Evolutionary conservation across 2,113 vertebrate species (phyloP).

Genomic region (Thermophis baileyi): DNA sequence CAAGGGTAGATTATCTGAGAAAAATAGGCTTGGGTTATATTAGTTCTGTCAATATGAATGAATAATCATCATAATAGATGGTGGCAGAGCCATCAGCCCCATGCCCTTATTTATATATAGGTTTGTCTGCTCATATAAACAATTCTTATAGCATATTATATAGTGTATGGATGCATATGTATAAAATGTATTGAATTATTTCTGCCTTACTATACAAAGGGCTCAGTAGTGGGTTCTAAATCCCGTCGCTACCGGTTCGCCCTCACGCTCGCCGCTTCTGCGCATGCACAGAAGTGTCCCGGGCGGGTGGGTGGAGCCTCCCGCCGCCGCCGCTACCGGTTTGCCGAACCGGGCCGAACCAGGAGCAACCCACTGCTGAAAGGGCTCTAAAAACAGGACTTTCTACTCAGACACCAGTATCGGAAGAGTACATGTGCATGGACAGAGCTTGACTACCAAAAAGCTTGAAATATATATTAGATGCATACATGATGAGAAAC

Average conservation of each 20-base stretch:
- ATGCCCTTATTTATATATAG: neutral
- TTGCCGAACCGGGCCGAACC: no score
- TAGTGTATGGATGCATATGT: neutral
- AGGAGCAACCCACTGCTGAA: no score
- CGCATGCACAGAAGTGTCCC: no score
- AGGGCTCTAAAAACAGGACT: neutral
- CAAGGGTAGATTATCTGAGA: neutral
- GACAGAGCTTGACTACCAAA: neutral
- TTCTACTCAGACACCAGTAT: neutral
- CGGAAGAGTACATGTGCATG: neutral
- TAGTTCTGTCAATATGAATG: neutral
- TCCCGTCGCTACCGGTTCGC: no score
- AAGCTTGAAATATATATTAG: conserved; percentile 28
- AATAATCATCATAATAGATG: neutral
- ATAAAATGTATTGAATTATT: neutral
- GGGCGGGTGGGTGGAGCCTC: no score
- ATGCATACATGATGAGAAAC: neutral
- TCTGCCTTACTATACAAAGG: neutral
- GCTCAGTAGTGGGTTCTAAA: no score
- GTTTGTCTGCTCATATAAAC: neutral
- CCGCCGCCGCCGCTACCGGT: no score
- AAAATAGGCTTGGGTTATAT: neutral
- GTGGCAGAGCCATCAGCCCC: neutral
- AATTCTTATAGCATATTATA: neutral
- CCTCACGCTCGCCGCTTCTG: no score